Percentiles rank a stretch among this genome's conserved stretches.
These are phyloP conservation scores for Halictus ligatus DNA, from an alignment of 2,888 invertebrate genomes.

Conservation along the genomic window DNA sequence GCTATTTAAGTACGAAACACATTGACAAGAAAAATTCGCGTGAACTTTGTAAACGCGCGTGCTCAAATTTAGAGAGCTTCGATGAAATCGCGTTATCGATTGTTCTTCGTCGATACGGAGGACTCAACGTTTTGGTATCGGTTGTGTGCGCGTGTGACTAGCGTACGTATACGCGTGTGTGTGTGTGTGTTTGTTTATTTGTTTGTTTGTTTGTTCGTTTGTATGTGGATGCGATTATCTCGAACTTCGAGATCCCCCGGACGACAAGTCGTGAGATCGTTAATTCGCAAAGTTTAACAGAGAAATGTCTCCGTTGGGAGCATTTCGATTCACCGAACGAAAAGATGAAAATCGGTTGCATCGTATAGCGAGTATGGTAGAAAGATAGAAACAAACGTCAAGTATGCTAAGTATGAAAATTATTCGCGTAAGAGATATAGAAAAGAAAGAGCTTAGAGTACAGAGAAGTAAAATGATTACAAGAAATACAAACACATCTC, in stretches of 20 bases:
- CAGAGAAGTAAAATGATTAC: constrained; percentile 78
- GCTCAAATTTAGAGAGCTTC: constrained; percentile 44
- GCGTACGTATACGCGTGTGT: not conserved
- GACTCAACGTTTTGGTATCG: constrained; percentile 5
- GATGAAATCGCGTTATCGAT: constrained; percentile 42
- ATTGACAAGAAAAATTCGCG: constrained; percentile 47
- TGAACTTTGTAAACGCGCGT: constrained; percentile 37
- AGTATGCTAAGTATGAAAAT: constrained; percentile 81
- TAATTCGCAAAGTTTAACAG: constrained; percentile 33
- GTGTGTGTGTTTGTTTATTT: too few species aligned
- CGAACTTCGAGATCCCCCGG: constrained; percentile 38
- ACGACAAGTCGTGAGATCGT: constrained; percentile 43
- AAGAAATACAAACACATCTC: constrained; percentile 82
- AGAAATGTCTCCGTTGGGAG: constrained; percentile 40
- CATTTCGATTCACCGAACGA: constrained; percentile 23
- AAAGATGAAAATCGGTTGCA: constrained; percentile 50
- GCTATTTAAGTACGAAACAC: constrained; percentile 70
- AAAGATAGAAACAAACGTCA: constrained; percentile 82
- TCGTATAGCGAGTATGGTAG: constrained; percentile 75
- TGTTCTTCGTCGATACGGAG: constrained; percentile 10
- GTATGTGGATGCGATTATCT: not conserved
- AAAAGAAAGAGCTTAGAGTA: constrained; percentile 80
- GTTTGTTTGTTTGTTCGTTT: not conserved
- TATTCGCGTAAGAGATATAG: constrained; percentile 79
- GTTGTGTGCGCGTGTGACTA: not conserved